phyloP scores from a whole-genome alignment of 2,113 vertebrate species.

The Arizona elegans region DNA sequence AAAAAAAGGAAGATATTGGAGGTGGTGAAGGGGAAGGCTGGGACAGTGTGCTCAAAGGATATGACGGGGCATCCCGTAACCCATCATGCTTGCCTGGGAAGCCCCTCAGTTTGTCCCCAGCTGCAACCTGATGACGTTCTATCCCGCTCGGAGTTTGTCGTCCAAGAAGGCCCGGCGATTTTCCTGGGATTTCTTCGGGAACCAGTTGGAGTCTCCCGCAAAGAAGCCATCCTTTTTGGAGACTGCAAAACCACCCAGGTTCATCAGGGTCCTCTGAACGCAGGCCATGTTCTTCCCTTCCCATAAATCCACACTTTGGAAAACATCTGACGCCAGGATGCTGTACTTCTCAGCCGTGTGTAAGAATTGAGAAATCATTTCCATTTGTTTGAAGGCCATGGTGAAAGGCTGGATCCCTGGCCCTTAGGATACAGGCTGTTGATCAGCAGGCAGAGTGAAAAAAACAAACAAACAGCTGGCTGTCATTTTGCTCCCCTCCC shows the following conservation, averaged over 20 bases:
- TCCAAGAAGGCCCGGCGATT: slow-evolving; percentile 89
- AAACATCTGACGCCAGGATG: slow-evolving; percentile 89
- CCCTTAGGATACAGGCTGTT: slow-evolving; percentile 88
- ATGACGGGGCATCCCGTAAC: slow-evolving; percentile 77
- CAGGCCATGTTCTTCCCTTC: slow-evolving; percentile 97
- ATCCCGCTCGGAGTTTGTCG: slow-evolving; percentile 90
- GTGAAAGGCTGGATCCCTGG: slow-evolving; percentile 75
- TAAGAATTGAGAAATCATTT: slow-evolving; percentile 94
- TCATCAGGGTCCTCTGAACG: slow-evolving; percentile 93
- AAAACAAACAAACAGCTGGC: too few species aligned
- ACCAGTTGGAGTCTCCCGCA: slow-evolving; percentile 90
- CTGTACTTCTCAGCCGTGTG: slow-evolving; percentile 87
- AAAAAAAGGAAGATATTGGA: neutral
- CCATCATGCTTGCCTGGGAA: slow-evolving; percentile 86
- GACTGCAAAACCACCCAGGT: slow-evolving; percentile 87
- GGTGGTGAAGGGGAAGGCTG: accelerated
- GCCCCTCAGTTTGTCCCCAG: slow-evolving; percentile 96
- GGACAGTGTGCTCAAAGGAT: slow-evolving; percentile 67
- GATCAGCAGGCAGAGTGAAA: slow-evolving; percentile 83
- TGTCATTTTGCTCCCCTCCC: too few species aligned
- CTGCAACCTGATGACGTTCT: slow-evolving; percentile 90
- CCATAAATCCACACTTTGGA: slow-evolving; percentile 97
- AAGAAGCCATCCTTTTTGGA: slow-evolving; percentile 87
- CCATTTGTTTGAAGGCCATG: slow-evolving; percentile 99
- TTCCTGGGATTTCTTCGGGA: slow-evolving; percentile 91